phyloP scores from a whole-genome alignment of 2,797 vertebrate species.

The Lagorchestes hirsutus region DNA sequence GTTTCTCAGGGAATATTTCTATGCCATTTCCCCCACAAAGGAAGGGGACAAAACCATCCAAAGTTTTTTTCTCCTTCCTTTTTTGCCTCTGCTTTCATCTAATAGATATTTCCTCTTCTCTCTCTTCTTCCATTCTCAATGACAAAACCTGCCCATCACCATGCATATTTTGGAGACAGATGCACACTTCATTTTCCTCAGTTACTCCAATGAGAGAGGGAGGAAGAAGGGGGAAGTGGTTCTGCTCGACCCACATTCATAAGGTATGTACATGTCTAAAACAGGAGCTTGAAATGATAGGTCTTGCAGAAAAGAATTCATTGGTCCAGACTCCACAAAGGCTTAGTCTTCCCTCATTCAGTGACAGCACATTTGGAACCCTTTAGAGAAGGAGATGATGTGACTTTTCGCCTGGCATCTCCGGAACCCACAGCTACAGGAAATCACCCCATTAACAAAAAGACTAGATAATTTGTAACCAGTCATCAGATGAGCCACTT shows the following conservation, averaged over 20 bases:
- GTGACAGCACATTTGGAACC: neutral
- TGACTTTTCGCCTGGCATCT: slow-evolving; percentile 23
- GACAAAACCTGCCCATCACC: neutral
- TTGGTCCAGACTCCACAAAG: neutral
- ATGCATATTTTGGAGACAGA: neutral
- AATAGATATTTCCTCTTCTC: neutral
- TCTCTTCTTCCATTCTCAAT: neutral
- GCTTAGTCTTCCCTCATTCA: neutral
- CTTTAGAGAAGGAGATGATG: slow-evolving; percentile 31
- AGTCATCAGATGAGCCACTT: slow-evolving; percentile 61
- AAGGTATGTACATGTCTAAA: neutral
- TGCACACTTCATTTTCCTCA: neutral
- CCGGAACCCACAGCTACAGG: slow-evolving; percentile 55
- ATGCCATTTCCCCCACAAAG: neutral
- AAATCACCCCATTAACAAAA: slow-evolving; percentile 56
- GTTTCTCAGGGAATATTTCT: neutral
- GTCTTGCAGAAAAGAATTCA: neutral
- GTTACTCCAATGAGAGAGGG: neutral
- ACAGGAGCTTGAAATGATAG: neutral
- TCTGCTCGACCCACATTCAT: neutral
- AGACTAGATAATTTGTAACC: slow-evolving; percentile 70
- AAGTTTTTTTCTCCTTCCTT: neutral
- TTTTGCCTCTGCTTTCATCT: neutral
- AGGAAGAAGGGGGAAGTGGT: fast-evolving
- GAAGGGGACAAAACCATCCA: neutral